phyloP scores from a whole-genome alignment of 2,797 vertebrate genomes.

The Pyrocephalus nanus region DNA sequence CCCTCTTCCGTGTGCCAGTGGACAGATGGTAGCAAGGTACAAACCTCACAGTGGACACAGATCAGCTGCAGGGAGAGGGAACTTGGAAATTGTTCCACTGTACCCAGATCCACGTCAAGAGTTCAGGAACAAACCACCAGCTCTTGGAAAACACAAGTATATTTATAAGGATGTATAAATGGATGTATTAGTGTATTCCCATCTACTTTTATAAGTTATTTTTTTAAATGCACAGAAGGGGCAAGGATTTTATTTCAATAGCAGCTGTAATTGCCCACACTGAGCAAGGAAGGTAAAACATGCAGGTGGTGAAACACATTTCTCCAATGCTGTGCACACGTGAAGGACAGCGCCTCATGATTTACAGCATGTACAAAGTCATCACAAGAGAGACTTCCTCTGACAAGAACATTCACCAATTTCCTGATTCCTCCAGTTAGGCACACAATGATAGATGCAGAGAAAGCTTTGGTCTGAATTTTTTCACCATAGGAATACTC shows the following conservation, averaged over 20 bases:
- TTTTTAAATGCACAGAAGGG: neutral
- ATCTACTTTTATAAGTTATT: neutral
- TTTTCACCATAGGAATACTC: neutral
- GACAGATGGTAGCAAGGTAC: conserved; percentile 48
- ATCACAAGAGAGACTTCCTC: neutral
- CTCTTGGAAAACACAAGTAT: neutral
- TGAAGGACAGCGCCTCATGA: neutral
- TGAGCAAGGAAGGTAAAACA: neutral
- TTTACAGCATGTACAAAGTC: neutral
- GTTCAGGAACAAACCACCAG: neutral
- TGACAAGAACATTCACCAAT: neutral
- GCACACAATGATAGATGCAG: neutral
- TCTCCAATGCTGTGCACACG: neutral
- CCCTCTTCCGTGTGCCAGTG: neutral
- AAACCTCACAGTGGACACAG: neutral
- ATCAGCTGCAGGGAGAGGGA: neutral
- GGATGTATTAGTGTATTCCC: neutral
- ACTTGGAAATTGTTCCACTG: neutral
- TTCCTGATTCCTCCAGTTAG: neutral
- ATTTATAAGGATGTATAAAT: neutral
- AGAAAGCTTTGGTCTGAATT: neutral
- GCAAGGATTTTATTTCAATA: neutral
- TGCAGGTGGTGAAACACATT: neutral
- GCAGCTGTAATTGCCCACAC: neutral
- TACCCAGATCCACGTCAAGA: neutral